Percentiles rank a stretch among this genome's conserved stretches.
phyloP scores from a whole-genome alignment of 2,888 invertebrate genomes.

The Bembecia ichneumoniformis region DNA sequence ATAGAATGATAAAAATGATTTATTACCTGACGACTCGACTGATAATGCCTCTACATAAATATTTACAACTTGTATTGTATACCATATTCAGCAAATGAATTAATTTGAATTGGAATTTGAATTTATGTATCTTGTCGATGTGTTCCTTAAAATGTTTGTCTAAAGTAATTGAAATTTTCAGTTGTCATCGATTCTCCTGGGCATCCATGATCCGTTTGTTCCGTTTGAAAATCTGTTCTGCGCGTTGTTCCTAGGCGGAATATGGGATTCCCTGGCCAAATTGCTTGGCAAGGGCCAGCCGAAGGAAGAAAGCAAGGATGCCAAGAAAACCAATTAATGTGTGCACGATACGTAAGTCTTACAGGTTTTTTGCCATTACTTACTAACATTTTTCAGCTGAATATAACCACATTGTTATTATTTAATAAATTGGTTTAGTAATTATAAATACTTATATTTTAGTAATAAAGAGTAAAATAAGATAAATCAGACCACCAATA shows the following conservation, averaged over 20 bases:
- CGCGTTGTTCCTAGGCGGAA: constrained; percentile 96
- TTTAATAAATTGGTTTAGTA: too few species aligned
- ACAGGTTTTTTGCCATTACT: too few species aligned
- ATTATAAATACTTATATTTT: too few species aligned
- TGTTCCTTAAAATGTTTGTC: too few species aligned
- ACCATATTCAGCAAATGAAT: background rate
- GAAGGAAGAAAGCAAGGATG: constrained; percentile 86
- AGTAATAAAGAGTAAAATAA: too few species aligned
- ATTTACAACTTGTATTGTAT: too few species aligned
- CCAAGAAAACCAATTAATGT: constrained; percentile 83
- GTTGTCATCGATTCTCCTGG: constrained; percentile 94
- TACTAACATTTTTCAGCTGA: too few species aligned
- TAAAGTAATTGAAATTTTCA: constrained; percentile 31
- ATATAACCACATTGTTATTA: too few species aligned
- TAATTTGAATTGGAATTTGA: background rate
- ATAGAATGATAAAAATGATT: too few species aligned
- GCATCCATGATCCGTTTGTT: constrained; percentile 98
- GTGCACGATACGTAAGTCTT: constrained; percentile 21
- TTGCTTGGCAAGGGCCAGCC: constrained; percentile 86
- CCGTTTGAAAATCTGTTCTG: constrained; percentile 99
- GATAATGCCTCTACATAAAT: too few species aligned
- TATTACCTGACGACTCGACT: too few species aligned
- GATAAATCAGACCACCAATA: too few species aligned
- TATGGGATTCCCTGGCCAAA: constrained; percentile 96
- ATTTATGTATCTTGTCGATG: constrained; percentile 17